Conservation (phyloP, 2,888 invertebrate species). For the Hipparchia semele region DNA sequence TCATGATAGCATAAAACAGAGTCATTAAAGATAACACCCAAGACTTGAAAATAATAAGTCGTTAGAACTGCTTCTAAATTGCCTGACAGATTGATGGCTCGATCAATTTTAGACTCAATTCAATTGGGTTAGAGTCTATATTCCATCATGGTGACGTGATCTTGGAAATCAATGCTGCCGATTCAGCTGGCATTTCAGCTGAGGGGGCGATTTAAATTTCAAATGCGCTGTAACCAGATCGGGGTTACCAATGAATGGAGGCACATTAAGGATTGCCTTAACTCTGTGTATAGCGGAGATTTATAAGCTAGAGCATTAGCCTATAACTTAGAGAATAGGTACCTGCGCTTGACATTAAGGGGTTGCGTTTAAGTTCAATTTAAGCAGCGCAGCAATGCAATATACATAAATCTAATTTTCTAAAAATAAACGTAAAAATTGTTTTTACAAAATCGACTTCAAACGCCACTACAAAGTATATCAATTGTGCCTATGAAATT, state of each 20-base stretch:
- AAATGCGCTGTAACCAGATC: slow-evolving; percentile 74
- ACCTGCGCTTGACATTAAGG: too few relatives aligned
- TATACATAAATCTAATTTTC: too few relatives aligned
- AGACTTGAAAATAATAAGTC: slow-evolving; percentile 41
- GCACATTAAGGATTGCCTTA: slow-evolving; percentile 44
- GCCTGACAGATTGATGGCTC: slow-evolving; percentile 30
- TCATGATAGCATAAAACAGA: slow-evolving; percentile 34
- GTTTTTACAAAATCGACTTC: too few relatives aligned
- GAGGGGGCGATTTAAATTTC: slow-evolving; percentile 76
- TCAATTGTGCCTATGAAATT: too few relatives aligned
- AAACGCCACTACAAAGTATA: too few relatives aligned
- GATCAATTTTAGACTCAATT: slow-evolving; percentile 24
- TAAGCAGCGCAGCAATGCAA: too few relatives aligned
- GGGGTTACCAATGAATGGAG: slow-evolving; percentile 66
- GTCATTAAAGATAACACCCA: slow-evolving; percentile 41
- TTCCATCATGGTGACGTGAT: slow-evolving; percentile 24
- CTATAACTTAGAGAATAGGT: slow-evolving; percentile 3
- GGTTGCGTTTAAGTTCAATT: too few relatives aligned
- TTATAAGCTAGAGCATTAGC: slow-evolving; percentile 14
- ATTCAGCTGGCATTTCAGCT: slow-evolving; percentile 58
- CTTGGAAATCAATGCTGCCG: slow-evolving; percentile 55
- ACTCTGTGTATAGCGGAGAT: slow-evolving; percentile 13
- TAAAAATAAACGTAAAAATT: too few relatives aligned
- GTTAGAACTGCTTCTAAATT: slow-evolving; percentile 36
- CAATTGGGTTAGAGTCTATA: slow-evolving; percentile 18